Base-by-base conservation (phyloP, 2,113 vertebrate species). In the Cyphomyrus discorhynchus region DNA sequence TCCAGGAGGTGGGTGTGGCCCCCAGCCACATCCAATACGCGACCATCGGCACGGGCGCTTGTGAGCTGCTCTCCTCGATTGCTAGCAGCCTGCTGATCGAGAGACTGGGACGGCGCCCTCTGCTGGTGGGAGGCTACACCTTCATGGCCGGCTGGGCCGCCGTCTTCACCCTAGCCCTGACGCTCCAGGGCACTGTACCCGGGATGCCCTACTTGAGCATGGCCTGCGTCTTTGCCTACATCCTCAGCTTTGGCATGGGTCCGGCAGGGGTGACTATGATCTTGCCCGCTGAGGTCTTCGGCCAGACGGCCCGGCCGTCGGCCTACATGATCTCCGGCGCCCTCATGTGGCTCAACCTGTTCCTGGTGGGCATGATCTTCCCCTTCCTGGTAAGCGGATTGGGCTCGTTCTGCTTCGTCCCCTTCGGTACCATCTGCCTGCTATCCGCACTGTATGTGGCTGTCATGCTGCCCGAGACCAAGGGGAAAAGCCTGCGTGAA, bases 231-330 rank as follows among this genome's bases (percentile, higher is more conserved):
- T 99, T 98, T 0, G 92, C 96, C 91, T 97, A 97, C 93, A 98
- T 98, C 94, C 95, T 99, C 70, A 99, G 98, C 93, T 99, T 99
- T 89, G 97, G 98, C 77, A 94, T 98, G 27, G 97, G 98, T 66
- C 98, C 98, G 89, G 98, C 97, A 0, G 97, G 97, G 52, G 97
- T 99, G 66, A 98, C 97, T 0, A 97, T 97, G 15, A 94, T 99
- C 89, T 92, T 99, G 82, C 97, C 97, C 0, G 96, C 96, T 0
- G 97, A 99, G 93, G 91, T 98, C 82, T 99, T 99, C 89, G 96
- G 97, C 92, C 97, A 98, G 91, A 93, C 91, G 5, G 92, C 96
- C 47, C 95, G 96, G 0, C 97, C 98, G 1, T 96, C 97, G 1
- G 97, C 97, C 1, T 98, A 97, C 93, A 95, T 97, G 96, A 91